Evolutionary conservation across 2,797 vertebrate species (phyloP).

Genomic region (Coluber constrictor): DNA sequence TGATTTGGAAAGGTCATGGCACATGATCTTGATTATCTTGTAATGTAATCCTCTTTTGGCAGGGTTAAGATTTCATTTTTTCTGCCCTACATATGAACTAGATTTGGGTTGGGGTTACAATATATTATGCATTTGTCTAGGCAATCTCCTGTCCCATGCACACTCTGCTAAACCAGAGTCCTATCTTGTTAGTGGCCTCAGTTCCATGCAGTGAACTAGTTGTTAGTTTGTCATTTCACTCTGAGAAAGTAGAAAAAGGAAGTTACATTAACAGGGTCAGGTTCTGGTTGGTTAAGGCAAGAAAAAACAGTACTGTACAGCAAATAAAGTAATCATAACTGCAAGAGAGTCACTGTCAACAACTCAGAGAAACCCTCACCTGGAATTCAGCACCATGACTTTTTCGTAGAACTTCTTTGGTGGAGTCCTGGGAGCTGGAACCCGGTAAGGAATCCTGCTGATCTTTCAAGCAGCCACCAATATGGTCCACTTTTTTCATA

Average conservation of each 20-base stretch:
- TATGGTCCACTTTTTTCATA: constrained; percentile 79
- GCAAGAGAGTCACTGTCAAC: constrained; percentile 14
- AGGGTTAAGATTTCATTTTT: background rate
- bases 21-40: background rate
- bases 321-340: constrained; percentile 62
- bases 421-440: constrained; percentile 60
- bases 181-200: constrained; percentile 61
- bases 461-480: constrained; percentile 73
- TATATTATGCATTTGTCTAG: background rate
- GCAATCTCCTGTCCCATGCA: constrained; percentile 51
- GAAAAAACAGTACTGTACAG: constrained; percentile 60
- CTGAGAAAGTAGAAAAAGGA: constrained; percentile 47
- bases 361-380: constrained; percentile 70
- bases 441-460: constrained; percentile 68
- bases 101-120: background rate
- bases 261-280: constrained; percentile 36
- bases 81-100: background rate
- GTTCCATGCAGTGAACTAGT: constrained; percentile 68
- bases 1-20: background rate
- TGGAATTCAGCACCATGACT: constrained; percentile 76
- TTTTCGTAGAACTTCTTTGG: constrained; percentile 74
- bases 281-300: constrained; percentile 57
- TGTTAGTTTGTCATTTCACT: constrained; percentile 59
- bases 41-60: background rate
- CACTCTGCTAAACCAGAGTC: constrained; percentile 74